phyloP scores from a whole-genome alignment of 1,140 invertebrate genomes.

The Drosophila bipectinata region DNA sequence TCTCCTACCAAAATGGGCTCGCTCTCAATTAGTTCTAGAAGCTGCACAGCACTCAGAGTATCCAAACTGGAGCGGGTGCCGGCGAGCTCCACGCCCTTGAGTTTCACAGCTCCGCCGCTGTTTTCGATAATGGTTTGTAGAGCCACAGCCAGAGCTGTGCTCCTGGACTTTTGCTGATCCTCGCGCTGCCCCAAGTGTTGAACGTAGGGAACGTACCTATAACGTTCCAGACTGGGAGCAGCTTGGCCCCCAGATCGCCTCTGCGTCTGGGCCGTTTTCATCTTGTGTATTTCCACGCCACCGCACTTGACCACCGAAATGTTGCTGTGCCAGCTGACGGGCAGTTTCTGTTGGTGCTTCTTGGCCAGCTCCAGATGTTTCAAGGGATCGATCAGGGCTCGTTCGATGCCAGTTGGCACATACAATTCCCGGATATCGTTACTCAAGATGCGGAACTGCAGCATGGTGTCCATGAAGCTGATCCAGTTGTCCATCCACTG shows the following conservation, averaged over 20 bases:
- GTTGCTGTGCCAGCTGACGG: constrained; percentile 90
- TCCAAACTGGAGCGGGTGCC: constrained; percentile 86
- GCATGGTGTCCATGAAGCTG: constrained; percentile 96
- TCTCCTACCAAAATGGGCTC: constrained; percentile 88
- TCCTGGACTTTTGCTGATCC: constrained; percentile 85
- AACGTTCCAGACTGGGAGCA: constrained; percentile 92
- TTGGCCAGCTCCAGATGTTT: constrained; percentile 86
- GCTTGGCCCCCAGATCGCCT: constrained; percentile 90
- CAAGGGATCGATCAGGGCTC: constrained; percentile 91
- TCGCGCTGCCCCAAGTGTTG: constrained; percentile 73
- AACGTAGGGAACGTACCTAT: constrained; percentile 92
- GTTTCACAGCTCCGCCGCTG: constrained; percentile 86
- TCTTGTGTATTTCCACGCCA: constrained; percentile 94
- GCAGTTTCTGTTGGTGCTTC: constrained; percentile 83
- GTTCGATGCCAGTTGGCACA: constrained; percentile 94
- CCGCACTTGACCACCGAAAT: constrained; percentile 92
- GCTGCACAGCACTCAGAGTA: constrained; percentile 85
- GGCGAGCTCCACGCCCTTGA: constrained; percentile 91
- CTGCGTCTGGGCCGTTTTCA: constrained; percentile 95
- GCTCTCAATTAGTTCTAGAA: constrained; percentile 86
- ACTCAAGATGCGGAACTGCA: constrained; percentile 94
- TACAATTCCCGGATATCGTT: constrained; percentile 90
- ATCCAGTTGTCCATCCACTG: constrained; percentile 96
- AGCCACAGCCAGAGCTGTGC: constrained; percentile 86
- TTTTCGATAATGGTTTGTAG: constrained; percentile 93